Evolutionary conservation across 2,888 invertebrate species (phyloP), one percentile per base, ranked within the genome.

Genomic region (Pasiphila rectangulata): DNA sequence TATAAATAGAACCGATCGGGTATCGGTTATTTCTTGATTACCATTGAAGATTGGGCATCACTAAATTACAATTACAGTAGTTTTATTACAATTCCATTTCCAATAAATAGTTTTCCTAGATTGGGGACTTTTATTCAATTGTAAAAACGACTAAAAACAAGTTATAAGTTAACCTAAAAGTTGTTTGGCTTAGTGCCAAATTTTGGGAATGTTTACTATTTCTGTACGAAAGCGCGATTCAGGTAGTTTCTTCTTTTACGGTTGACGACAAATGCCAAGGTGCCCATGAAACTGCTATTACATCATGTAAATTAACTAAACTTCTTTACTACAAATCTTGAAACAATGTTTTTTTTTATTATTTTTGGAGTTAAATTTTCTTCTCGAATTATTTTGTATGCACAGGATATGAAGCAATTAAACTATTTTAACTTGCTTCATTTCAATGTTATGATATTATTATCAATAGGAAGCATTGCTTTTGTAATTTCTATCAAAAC

Each of bases 1-100:
- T 80, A 75, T 80, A 84, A 81, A 86, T 86, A 85, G 86, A 82
- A 51, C 65, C 72, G 74, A 82, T 85, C 83, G 58, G 63, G 74
- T 85, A 73, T 80, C 83, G 72, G 70, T 64, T 53, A 61, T 60
- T 64, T 61, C 46, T 16, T 32, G 16, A 32, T 17, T 10, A 27
- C 13, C 32, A 15, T 9, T 9, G 17, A 32, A 9, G n/a, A n/a
- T n/a, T n/a, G n/a, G n/a, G n/a, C n/a, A n/a, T n/a, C n/a, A n/a
- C n/a, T n/a, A n/a, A n/a, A n/a, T n/a, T n/a, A n/a, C n/a, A n/a
- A 32, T 32, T 10, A 10, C 5, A 10, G 32, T 5, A 32, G 5
- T 5, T 19, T 19, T 21, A 21, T 6, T 21, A 4, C 4, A 6
- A 21, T 21, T 6, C 7, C 3, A 6, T 21, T 21, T 2, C 2